phyloP scores from a whole-genome alignment of 2,888 invertebrate species.

The Dynastes hyllus region DNA sequence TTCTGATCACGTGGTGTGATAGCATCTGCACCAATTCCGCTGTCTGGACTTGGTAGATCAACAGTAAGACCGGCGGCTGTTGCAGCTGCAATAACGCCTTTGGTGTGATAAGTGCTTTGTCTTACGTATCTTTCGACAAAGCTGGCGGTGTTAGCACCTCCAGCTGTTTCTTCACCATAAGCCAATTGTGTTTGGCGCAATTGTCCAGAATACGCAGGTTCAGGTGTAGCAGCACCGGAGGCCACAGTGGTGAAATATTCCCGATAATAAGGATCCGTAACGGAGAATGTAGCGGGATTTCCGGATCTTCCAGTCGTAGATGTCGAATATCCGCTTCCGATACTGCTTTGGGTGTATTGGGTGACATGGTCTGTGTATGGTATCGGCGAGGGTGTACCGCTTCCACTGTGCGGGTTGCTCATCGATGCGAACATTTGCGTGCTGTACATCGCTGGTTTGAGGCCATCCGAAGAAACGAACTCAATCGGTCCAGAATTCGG shows the following conservation, averaged over 20 bases:
- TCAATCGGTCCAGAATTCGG: conserved; percentile 70
- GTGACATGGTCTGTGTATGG: conserved; percentile 72
- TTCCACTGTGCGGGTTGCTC: conserved; percentile 68
- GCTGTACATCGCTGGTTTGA: conserved; percentile 76
- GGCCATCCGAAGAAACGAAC: conserved; percentile 72
- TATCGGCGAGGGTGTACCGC: conserved; percentile 79
- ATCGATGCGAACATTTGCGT: conserved; percentile 82
- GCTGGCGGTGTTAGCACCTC: conserved; percentile 76
- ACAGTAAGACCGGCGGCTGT: conserved; percentile 89
- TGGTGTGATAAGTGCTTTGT: conserved; percentile 79
- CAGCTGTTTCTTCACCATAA: conserved; percentile 73
- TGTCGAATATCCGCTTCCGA: conserved; percentile 71
- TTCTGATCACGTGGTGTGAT: conserved; percentile 94
- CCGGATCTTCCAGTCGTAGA: conserved; percentile 64
- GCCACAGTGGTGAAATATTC: conserved; percentile 82
- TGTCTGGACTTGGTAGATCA: conserved; percentile 96
- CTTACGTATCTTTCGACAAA: conserved; percentile 82
- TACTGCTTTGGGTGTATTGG: conserved; percentile 68
- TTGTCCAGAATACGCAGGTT: conserved; percentile 71
- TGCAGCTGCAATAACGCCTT: conserved; percentile 83
- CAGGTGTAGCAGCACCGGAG: conserved; percentile 75
- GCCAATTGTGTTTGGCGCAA: conserved; percentile 73
- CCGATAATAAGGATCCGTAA: conserved; percentile 84
- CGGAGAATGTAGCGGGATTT: conserved; percentile 76
- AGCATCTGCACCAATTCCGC: conserved; percentile 95